A percentile compares a stretch with the other conserved stretches of the same genome.
phyloP scores from a whole-genome alignment of 2,888 invertebrate species.

The Tanypteryx hageni region DNA sequence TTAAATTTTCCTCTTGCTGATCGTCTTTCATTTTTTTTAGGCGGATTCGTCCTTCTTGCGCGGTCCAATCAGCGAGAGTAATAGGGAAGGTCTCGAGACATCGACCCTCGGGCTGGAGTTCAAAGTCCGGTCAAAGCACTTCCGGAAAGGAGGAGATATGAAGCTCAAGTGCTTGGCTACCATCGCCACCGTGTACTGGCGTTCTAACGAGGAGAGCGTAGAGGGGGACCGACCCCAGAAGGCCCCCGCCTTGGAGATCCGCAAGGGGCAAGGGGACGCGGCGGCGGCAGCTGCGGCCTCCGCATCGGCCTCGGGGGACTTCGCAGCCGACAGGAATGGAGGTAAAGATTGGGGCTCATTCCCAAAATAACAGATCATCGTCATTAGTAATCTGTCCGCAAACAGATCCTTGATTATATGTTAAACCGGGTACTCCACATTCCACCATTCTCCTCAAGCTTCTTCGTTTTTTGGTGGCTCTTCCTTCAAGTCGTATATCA shows the following conservation, averaged over 20 bases:
- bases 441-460: no score
- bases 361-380: no score
- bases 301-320: slow-evolving; percentile 69
- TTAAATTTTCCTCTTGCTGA: no score
- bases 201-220: slow-evolving; percentile 92
- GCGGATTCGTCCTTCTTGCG: slow-evolving; percentile 78
- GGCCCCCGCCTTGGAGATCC: slow-evolving; percentile 86
- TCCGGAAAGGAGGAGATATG: slow-evolving; percentile 86
- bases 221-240: slow-evolving; percentile 85
- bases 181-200: slow-evolving; percentile 91
- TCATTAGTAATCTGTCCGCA: no score
- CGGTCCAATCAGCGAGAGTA: slow-evolving; percentile 77
- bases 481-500: no score
- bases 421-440: no score
- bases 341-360: neutral
- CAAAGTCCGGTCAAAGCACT: slow-evolving; percentile 87
- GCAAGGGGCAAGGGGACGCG: slow-evolving; percentile 76
- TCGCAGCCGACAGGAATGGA: neutral
- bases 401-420: no score
- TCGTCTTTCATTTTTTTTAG: slow-evolving; percentile 67
- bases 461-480: no score
- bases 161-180: slow-evolving; percentile 93
- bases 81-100: slow-evolving; percentile 85
- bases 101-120: slow-evolving; percentile 88
- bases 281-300: slow-evolving; percentile 52